Percentiles rank a stretch among this genome's conserved stretches.
phyloP scores from a whole-genome alignment of 1,140 invertebrate genomes.

The Babylonia areolata region DNA sequence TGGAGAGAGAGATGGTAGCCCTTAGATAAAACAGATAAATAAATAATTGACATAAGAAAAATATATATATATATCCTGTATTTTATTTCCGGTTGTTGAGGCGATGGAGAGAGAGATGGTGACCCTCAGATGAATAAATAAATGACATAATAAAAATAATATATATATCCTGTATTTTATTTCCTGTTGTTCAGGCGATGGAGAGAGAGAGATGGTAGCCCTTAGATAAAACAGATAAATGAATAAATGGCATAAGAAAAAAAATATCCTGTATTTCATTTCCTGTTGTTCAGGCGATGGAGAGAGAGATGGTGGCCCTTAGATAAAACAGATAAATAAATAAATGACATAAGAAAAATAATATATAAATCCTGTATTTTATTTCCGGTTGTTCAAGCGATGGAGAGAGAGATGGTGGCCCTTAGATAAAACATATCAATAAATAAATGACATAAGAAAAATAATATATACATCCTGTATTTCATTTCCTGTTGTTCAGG shows the following conservation, averaged over 20 bases:
- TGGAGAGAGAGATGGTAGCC: constrained; percentile 1
- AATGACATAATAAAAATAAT: too few relatives aligned
- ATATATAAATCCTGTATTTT: not conserved
- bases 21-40: not conserved
- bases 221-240: not conserved
- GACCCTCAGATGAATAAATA: too few relatives aligned
- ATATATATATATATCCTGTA: not conserved
- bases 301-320: constrained; percentile 4
- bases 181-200: not conserved
- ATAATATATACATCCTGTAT: not conserved
- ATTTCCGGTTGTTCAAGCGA: not conserved
- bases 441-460: too few relatives aligned
- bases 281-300: not conserved
- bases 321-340: not conserved
- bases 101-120: not conserved
- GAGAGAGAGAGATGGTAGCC: not conserved
- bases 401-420: constrained; percentile 10
- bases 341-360: too few relatives aligned
- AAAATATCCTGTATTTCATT: not conserved
- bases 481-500: not conserved
- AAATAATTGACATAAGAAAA: too few relatives aligned
- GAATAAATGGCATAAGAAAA: too few relatives aligned
- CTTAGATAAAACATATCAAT: not conserved
- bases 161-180: too few relatives aligned
- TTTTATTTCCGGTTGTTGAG: not conserved